A percentile compares a stretch with the other conserved stretches of the same genome.
phyloP scores from a whole-genome alignment of 2,888 invertebrate species.

The Gymnoscelis rufifasciata region DNA sequence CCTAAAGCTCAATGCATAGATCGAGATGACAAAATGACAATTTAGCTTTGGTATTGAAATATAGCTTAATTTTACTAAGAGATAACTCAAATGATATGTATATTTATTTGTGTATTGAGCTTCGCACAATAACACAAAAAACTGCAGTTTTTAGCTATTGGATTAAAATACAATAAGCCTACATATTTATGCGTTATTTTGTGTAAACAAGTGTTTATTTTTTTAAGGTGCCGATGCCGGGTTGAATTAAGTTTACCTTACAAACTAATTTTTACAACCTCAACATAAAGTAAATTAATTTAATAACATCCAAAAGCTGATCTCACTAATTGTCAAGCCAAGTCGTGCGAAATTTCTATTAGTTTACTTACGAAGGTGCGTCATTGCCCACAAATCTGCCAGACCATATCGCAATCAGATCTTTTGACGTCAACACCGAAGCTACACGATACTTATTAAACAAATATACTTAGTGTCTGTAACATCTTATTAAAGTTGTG shows the following conservation, averaged over 20 bases:
- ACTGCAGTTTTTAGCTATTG: too few species aligned
- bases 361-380: slow-evolving; percentile 15
- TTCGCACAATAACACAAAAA: too few species aligned
- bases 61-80: too few species aligned
- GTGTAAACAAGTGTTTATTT: too few species aligned
- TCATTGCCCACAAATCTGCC: slow-evolving; percentile 13
- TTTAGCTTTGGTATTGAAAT: too few species aligned
- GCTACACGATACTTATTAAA: not conserved
- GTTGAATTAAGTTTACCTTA: too few species aligned
- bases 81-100: too few species aligned
- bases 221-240: too few species aligned
- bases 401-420: slow-evolving; percentile 15
- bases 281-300: not conserved
- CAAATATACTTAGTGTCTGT: not conserved
- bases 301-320: slow-evolving; percentile 7
- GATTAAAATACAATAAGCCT: too few species aligned
- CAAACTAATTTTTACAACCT: too few species aligned
- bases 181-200: too few species aligned
- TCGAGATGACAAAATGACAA: not conserved
- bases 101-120: too few species aligned
- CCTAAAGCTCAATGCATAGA: slow-evolving; percentile 16
- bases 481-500: slow-evolving; percentile 22
- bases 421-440: slow-evolving; percentile 11
- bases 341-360: slow-evolving; percentile 8
- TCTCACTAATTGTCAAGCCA: slow-evolving; percentile 6